Evolutionary conservation across 2,888 invertebrate genomes (phyloP), one percentile per base, ranked within the genome.

Genomic region (Dasypolia templi): DNA sequence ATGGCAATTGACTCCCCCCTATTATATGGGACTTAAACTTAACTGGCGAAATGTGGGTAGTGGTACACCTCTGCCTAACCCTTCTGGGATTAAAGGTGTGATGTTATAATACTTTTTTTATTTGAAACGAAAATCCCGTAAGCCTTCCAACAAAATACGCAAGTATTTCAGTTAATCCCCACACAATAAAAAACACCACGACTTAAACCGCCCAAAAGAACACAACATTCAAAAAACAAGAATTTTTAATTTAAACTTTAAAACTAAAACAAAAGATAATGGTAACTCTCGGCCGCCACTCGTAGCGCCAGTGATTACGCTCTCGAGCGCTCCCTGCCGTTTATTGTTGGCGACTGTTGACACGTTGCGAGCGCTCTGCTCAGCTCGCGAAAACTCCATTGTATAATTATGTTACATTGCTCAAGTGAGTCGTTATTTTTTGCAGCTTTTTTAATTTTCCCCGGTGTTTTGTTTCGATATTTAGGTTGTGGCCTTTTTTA

Each of bases 271-370:
- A 77, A 75, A 82, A 79, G 56, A 70, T 62, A 65, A 71, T 46
- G 63, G 72, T 58, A 72, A 75, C 80, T 84, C 82, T 70, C 56
- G 26, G 74, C 69, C 44, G 56, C 44, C 81, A 73, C 87, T 83
- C 81, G 64, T 19, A 64, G 77, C 74, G 70, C 49, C 82, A 72
- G 86, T 80, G 83, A 88, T 88, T 88, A 88, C 79, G 83, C 76
- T 79, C 89, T 86, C 84, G 64, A 81, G 83, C 85, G 75, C 86
- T 58, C 75, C 72, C 75, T 68, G 29, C 69, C 78, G 77, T 70
- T 82, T 84, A 89, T 88, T 88, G 88, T 88, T 84, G 67, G 65
- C 26, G 75, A 80, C 86, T 87, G 89, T 88, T 87, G 87, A 87
- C 87, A 86, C 81, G 82, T 67, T 78, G 74, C 77, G 72, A 66